A percentile compares a stretch with the other conserved stretches of the same genome.
phyloP scores from a whole-genome alignment of 92 coral and sea anemone genomes.

The Paramuricea clavata region DNA sequence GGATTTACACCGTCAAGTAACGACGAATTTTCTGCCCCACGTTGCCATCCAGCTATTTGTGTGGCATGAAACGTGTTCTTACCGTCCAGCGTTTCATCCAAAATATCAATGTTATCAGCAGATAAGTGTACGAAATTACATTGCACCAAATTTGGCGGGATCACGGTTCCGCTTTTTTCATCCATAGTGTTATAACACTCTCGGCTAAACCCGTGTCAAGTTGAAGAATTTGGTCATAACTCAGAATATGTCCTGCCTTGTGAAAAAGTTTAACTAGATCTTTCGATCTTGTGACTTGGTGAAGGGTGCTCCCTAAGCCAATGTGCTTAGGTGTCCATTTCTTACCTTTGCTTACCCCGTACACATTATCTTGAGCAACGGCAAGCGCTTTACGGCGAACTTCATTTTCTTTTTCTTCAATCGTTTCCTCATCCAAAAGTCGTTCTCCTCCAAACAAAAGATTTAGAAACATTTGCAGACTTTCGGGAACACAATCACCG shows the following conservation, averaged over 20 bases:
- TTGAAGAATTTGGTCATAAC: conserved; percentile 10
- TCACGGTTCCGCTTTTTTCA: background rate
- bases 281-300: conserved; percentile 2
- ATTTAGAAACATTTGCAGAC: conserved; percentile 57
- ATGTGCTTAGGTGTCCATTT: conserved; percentile 75
- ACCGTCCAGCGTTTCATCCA: conserved; percentile 61
- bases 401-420: conserved; percentile 20
- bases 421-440: background rate
- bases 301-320: conserved; percentile 49
- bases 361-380: conserved; percentile 50
- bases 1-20: conserved; percentile 50
- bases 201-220: background rate
- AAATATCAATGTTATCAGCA: conserved; percentile 72
- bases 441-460: conserved; percentile 38
- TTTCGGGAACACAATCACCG: conserved; percentile 58
- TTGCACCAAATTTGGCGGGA: background rate
- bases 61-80: conserved; percentile 74
- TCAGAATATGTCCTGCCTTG: background rate
- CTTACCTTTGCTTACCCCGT: conserved; percentile 50
- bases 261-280: background rate
- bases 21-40: conserved; percentile 48
- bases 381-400: conserved; percentile 10
- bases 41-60: conserved; percentile 70
- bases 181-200: background rate
- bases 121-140: conserved; percentile 44